Evolutionary conservation across 2,113 vertebrate genomes (phyloP), one percentile per base, ranked within the genome.

Genomic region (Meles meles): DNA sequence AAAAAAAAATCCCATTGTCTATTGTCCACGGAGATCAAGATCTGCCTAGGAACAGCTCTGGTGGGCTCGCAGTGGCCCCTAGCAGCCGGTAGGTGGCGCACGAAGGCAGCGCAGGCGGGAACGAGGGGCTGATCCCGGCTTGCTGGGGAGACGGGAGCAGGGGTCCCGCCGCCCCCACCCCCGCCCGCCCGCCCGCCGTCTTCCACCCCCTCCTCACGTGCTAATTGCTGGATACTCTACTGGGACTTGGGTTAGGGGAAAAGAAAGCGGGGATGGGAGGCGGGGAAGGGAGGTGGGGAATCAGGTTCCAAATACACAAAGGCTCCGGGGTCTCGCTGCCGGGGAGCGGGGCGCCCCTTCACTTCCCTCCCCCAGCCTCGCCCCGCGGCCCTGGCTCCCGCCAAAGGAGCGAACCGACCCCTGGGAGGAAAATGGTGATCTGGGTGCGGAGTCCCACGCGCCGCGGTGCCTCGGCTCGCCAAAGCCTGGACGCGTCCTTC

Each of bases 1-100:
- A 95, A 95, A 47, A 47, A 97, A 97, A 97, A 92, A 72, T 80
- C 39, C 92, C 92, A 97, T 98, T 98, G 98, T 98, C 98, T 98
- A 93, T 97, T 97, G 98, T 98, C 98, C 97, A 49, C n/a, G 25
- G 94, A 96, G 96, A 96, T 92, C 86, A 84, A 83, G 96, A 94
- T 97, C 97, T 83, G 97, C 97, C 92, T 96, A 44, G 90, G 96
- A 97, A 92, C 96, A 74, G 95, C 57, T 49, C 79, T 0, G 69
- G 92, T 47, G 59, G 79, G 86, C 88, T 44, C 77, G 91, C 94
- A 8, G 82, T 11, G 88, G 65, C 47, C 42, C 5, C 0, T 3
- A 17, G 86, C 1, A 3, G 82, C 91, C 98, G 85, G 98, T 87
- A 98, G 98, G 97, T 97, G 98, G 98, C 96, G 96, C 91, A 86